Base-by-base conservation (phyloP, 2,888 invertebrate species). In the Eutolmus rufibarbis region DNA sequence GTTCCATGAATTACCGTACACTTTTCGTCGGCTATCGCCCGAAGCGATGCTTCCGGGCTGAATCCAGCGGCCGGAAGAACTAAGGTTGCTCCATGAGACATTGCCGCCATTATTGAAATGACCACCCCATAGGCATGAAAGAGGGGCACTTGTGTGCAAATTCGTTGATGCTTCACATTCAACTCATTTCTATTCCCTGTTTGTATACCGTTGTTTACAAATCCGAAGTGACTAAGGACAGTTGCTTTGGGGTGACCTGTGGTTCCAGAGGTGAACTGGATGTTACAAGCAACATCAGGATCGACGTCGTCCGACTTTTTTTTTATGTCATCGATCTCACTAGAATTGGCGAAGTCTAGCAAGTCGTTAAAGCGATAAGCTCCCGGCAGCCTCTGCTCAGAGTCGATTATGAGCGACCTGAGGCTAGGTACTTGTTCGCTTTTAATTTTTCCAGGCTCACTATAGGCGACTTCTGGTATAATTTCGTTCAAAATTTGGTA, bases 181-280 rank as follows among this genome's bases (percentile, higher is more conserved):
- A 94, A 89, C 87, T 93, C 92, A 77, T 92, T 92, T 88, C 95
- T 92, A 46, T 91, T 92, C 0, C 95, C 96, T 86, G 95, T 93
- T 90, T 94, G 94, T 90, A 94, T 94, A 7, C 95, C 94, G 91
- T 97, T 97, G 91, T 98, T 98, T 2, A 97, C 93, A 23, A 96
- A 93, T 88, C 94, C 94, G 90, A 95, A 95, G 91, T 98, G 97
- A 2, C 95, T 94, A 0, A 96, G 90, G 0, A 95, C 91, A 0
- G 96, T 94, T 1, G 96, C 97, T 92, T 98, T 98, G 0, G 97
- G 96, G 57, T 92, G 90, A 1, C 94, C 94, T 0, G 97, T 97
- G 0, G 97, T 97, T 23, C 97, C 97, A 0, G 97, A 97, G 0
- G 97, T 97, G 91, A 97, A 97, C 91, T 97, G 95, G 89, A 98